Base-by-base conservation (phyloP, 2,113 vertebrate species). In the Vulpes lagopus region DNA sequence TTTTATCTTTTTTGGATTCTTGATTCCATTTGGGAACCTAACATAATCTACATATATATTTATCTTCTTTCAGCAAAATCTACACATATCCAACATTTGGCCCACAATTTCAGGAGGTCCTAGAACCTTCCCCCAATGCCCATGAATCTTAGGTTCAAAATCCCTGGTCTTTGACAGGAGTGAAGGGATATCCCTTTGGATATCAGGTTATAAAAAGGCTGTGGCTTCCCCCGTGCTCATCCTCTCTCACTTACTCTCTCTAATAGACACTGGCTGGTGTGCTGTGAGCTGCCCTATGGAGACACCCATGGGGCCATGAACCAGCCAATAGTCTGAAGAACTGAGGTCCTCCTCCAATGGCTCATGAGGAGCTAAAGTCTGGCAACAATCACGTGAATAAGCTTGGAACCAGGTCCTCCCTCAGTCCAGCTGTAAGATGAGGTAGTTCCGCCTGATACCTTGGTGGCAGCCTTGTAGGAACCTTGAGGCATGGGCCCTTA, bases 341-440 rank as follows among this genome's bases (percentile, higher is more conserved):
- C 17, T 11, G 43, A 83, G 81, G n/a, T 1, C 38, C 38, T 88
- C 32, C 65, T 57, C 23, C 16, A 32, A 32, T 38, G 87, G 35
- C 14, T 38, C 1, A 2, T 0, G 11, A 25, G 71, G 23, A 74
- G 7, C 5, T 11, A 14, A 69, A 11, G 51, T 11, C 4, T 32
- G 27, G 11, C 57, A 30, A 76, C 25, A 67, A 22, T 53, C 2
- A 27, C 0, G 2, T 5, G 27, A 14, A 30, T 30, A 38, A 82
- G 2, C 30, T 53, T 85, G 30, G 69, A 74, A 60, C 73, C 30
- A 16, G 51, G 55, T 22, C 8, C n/a, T 32, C 30, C 62, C 89
- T 87, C 10, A 25, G 55, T 15, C 3, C 11, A 38, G 35, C 49
- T 32, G 79, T 60, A 4, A 60, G 64, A 12, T 9, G 9, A 55